Evolutionary conservation across 2,888 invertebrate genomes (phyloP).

Genomic region (Drosophila glabriapex): DNA sequence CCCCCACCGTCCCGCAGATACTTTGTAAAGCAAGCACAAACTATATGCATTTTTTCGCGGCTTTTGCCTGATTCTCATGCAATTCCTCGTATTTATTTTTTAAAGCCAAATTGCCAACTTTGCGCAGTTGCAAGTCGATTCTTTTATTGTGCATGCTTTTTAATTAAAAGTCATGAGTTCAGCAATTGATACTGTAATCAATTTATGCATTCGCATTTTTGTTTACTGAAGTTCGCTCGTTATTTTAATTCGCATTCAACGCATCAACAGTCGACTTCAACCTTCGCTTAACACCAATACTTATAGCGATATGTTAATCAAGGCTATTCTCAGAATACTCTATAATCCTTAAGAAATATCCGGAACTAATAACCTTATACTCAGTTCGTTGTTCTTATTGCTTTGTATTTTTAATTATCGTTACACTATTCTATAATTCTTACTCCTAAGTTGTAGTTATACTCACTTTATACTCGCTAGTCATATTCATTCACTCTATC

Average conservation of each 20-base stretch:
- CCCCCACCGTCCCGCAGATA: conserved; percentile 1
- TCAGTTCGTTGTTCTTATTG: too few relatives aligned
- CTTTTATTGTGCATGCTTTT: conserved; percentile 43
- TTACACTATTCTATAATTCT: background rate
- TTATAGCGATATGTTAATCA: conserved; percentile 7
- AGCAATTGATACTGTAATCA: conserved; percentile 76
- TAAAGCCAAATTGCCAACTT: conserved; percentile 65
- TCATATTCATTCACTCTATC: background rate
- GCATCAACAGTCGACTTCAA: conserved; percentile 8
- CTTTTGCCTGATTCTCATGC: conserved; percentile 42
- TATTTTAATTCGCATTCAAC: conserved; percentile 34
- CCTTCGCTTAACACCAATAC: conserved; percentile 6
- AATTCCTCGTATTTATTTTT: conserved; percentile 24
- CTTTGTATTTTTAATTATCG: background rate
- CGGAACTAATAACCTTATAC: background rate
- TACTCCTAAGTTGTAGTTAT: background rate
- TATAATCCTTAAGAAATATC: too few relatives aligned
- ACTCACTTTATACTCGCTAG: background rate
- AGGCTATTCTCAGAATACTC: background rate
- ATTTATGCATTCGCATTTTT: conserved; percentile 54
- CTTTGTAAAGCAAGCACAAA: conserved; percentile 12
- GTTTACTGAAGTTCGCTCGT: conserved; percentile 37
- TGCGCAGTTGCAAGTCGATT: conserved; percentile 36
- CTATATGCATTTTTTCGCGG: conserved; percentile 21
- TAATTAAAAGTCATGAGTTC: conserved; percentile 77